Base-by-base conservation (phyloP, 2,113 vertebrate species). In the Ageneiosus marmoratus region DNA sequence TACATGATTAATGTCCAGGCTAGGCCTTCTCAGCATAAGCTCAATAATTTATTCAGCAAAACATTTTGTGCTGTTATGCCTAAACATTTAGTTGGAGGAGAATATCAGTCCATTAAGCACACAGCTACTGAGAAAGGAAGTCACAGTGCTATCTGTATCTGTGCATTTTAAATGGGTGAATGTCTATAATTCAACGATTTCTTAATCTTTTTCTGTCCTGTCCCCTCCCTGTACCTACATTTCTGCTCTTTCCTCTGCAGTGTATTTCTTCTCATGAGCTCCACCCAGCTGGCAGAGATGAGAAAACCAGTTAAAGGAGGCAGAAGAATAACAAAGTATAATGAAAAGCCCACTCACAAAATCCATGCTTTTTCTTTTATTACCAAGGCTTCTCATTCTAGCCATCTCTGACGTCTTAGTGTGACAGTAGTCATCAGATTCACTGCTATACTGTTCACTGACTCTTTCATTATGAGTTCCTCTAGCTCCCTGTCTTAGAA, bases 231-330 rank as follows among this genome's bases (percentile, higher is more conserved):
- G 46, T 51, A 27, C 58, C 78, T 82, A 41, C 41, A 75, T 87
- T 58, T 86, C 18, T 50, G 34, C 80, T 87, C 41, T 55, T 86
- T 29, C 55, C 13, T 82, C 50, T 70, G 34, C 79, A 94, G 94
- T 95, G 86, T 94, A 95, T 89, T 94, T 95, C 93, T 95, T 94
- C 92, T 89, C 92, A 84, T 94, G 90, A 94, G 90, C 88, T 78
- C n/a, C 82, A 46, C 82, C 82, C 88, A 84, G 75, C 73, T 88
- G 85, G 88, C 85, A 87, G 80, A 84, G 86, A 89, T 82, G 81
- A 81, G 65, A 76, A 84, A 62, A 51, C 37, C 11, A 73, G 75
- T 70, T 55, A 76, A 74, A 48, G 16, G 55, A 82, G 70, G 44
- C 20, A 41, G 70, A 80, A 76, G 60, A 78, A 13, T 75, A 18